phyloP scores from a whole-genome alignment of 2,113 vertebrate species.

The Notarius lentiginosus region DNA sequence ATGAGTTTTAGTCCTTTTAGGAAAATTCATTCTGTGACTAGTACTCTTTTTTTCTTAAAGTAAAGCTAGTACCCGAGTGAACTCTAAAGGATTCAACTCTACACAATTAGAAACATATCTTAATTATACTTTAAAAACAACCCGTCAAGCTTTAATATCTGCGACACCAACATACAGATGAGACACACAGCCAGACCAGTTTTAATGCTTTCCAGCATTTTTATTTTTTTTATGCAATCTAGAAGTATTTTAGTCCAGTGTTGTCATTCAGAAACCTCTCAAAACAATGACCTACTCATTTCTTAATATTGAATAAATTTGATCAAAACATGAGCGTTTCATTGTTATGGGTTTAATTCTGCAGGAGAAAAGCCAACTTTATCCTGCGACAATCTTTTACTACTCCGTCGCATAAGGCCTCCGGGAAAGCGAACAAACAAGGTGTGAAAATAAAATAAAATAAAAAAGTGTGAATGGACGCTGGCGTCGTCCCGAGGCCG shows the following conservation, averaged over 20 bases:
- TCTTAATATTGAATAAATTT: conserved; percentile 2
- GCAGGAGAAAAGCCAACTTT: background rate
- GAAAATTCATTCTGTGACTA: background rate
- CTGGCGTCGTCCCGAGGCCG: too few relatives aligned
- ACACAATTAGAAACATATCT: background rate
- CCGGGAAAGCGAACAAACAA: background rate
- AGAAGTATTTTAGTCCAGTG: conserved; percentile 55
- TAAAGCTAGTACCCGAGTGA: too few relatives aligned
- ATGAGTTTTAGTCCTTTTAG: background rate
- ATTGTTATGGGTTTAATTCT: background rate
- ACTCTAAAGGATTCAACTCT: too few relatives aligned
- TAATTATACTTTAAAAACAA: background rate
- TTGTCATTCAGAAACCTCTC: conserved; percentile 42
- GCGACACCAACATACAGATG: too few relatives aligned
- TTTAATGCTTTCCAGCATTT: conserved; percentile 32
- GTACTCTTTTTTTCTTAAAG: background rate
- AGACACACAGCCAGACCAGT: background rate
- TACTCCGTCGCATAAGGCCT: background rate
- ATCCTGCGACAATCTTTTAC: background rate
- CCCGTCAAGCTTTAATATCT: too few relatives aligned
- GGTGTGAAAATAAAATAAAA: background rate
- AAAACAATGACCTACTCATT: conserved; percentile 9
- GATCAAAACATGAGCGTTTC: background rate
- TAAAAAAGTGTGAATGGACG: background rate
- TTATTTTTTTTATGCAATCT: conserved; percentile 56